These are phyloP conservation scores for Saturnia pavonia DNA, from an alignment of 2,888 invertebrate species.

Conservation along the genomic window DNA sequence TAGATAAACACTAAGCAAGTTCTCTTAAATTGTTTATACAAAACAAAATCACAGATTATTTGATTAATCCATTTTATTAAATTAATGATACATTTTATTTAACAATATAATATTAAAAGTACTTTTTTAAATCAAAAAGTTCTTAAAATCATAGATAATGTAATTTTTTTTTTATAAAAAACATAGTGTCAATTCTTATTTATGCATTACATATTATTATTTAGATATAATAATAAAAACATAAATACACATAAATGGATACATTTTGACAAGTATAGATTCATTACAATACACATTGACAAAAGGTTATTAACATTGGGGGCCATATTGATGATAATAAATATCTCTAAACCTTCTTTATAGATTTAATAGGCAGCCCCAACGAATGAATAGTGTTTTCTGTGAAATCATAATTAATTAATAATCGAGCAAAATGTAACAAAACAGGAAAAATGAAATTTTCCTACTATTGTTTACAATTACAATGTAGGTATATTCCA, in stretches of 20 bases:
- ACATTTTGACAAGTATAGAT: no score
- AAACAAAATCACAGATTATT: conserved; percentile 3
- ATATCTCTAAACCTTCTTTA: conserved; percentile 13
- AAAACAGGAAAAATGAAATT: conserved; percentile 1
- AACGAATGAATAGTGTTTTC: background rate
- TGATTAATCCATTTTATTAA: background rate
- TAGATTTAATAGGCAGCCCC: conserved; percentile 15
- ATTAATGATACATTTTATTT: background rate
- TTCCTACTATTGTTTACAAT: conserved; percentile 4
- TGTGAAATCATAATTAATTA: conserved; percentile 3
- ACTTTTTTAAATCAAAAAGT: conserved; percentile 11
- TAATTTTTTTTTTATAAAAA: background rate
- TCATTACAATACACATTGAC: background rate
- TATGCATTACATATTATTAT: background rate
- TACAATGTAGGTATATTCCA: background rate
- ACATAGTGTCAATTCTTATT: background rate
- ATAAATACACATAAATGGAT: no score
- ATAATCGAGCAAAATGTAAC: background rate
- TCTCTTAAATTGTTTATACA: background rate
- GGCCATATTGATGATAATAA: background rate
- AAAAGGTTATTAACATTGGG: background rate
- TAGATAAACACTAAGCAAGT: background rate
- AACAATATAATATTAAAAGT: background rate
- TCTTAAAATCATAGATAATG: background rate
- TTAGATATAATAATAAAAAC: background rate